Conservation (phyloP, 2,888 invertebrate species). For the Tachystola acroxantha region DNA sequence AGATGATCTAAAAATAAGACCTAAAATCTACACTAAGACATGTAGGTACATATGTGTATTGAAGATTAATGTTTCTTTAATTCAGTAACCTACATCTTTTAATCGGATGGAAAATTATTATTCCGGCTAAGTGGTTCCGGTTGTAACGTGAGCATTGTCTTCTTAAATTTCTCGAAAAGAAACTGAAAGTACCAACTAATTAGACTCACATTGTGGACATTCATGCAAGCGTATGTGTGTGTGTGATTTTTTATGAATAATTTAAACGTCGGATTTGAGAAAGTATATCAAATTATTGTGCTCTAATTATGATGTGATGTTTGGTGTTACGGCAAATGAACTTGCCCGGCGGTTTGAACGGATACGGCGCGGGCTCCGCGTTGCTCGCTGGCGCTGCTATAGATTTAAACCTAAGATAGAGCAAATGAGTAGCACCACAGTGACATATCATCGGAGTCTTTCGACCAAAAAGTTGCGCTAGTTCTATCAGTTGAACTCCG, state of each 20-base stretch:
- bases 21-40: too few relatives aligned
- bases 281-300: conserved; percentile 68
- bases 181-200: conserved; percentile 53
- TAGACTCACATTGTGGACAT: conserved; percentile 22
- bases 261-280: conserved; percentile 49
- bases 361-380: conserved; percentile 17
- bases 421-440: neutral
- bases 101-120: neutral
- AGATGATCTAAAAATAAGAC: too few relatives aligned
- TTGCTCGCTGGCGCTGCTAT: neutral
- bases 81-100: neutral
- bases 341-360: conserved; percentile 17
- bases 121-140: conserved; percentile 12
- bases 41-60: too few relatives aligned
- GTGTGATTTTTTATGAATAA: conserved; percentile 53
- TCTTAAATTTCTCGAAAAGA: conserved; percentile 36
- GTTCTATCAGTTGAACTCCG: too few relatives aligned
- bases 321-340: conserved; percentile 45
- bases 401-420: conserved; percentile 4
- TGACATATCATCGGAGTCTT: neutral
- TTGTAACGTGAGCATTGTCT: conserved; percentile 25
- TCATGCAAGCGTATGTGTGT: conserved; percentile 21
- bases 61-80: too few relatives aligned
- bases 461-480: too few relatives aligned
- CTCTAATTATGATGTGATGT: conserved; percentile 61